Evolutionary conservation across 2,113 vertebrate species (phyloP), one percentile per base, ranked within the genome.

Genomic region (Chloroceryle aenea): DNA sequence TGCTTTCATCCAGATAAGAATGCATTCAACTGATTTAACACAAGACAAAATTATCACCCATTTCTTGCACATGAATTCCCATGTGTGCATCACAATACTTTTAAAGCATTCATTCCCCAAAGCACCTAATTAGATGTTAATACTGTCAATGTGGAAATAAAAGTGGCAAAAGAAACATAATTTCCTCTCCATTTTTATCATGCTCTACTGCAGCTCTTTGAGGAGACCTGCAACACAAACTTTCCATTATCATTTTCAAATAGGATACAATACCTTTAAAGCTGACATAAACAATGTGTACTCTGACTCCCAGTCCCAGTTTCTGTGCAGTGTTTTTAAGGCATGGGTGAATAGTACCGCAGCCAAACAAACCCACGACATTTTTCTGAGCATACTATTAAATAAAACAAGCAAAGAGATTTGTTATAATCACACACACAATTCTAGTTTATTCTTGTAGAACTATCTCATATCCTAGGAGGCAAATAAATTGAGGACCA

Each of bases 231-330:
- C 10, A 64, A 83, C n/a, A 82, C n/a, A 66, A 90, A 53, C 29
- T 73, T 64, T n/a, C 43, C 30, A 52, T 42, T 56, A 52, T 4
- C 10, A 45, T 47, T 96, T 86, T 88, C 56, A 97, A 87, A 76
- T 1, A 73, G 36, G 84, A 97, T 84, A 96, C 77, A 91, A 61
- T 98, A 99, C 99, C 99, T 99, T 99, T 32, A 99, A 98, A 88
- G 99, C 99, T 21, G 99, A 99, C 90, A 99, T 99, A 96, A 99
- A 99, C 67, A 99, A 97, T 2, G 99, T 99, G 93, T 99, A 99
- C 93, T 99, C 99, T 5, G 99, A 99, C 82, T 99, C 99, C 99
- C 99, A 99, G 84, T 99, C 99, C 99, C 99, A 99, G 91, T 99
- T 99, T 93, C 99, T 99, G 96, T 99, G 98, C 74, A 99, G 98